These are phyloP conservation scores for Saturnia pavonia DNA, from an alignment of 2,888 invertebrate genomes.

Conservation along the genomic window DNA sequence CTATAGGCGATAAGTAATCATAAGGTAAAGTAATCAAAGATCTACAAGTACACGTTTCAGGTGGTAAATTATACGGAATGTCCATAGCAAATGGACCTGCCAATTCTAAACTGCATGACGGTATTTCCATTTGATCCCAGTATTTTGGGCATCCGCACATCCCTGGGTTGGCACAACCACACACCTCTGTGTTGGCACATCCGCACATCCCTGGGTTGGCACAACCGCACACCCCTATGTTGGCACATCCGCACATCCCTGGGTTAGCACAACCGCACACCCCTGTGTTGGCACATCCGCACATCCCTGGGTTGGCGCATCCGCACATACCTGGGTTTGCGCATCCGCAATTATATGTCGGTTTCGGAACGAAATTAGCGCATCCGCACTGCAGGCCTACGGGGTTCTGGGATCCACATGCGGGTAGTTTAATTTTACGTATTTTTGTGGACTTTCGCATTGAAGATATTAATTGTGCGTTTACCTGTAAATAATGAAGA, in stretches of 20 bases:
- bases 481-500: constrained; percentile 13
- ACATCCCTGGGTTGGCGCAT: constrained; percentile 19
- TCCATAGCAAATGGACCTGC: background rate
- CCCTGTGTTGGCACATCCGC: constrained; percentile 3
- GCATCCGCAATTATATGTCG: constrained; percentile 24
- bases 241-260: constrained; percentile 22
- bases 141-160: constrained; percentile 20
- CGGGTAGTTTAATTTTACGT: constrained; percentile 16
- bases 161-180: background rate
- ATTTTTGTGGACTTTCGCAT: constrained; percentile 20
- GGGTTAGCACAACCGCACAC: background rate
- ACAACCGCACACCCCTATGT: constrained; percentile 19
- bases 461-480: constrained; percentile 18
- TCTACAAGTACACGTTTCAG: constrained; percentile 10
- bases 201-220: constrained; percentile 17
- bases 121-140: constrained; percentile 20
- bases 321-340: constrained; percentile 17
- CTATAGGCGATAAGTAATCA: background rate
- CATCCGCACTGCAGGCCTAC: constrained; percentile 21
- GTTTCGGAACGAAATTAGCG: constrained; percentile 7
- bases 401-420: constrained; percentile 33
- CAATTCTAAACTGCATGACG: constrained; percentile 17
- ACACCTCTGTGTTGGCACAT: background rate
- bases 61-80: background rate
- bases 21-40: background rate